These are phyloP conservation scores for Eumeta japonica DNA, from an alignment of 1,140 invertebrate species.

Conservation along the genomic window DNA sequence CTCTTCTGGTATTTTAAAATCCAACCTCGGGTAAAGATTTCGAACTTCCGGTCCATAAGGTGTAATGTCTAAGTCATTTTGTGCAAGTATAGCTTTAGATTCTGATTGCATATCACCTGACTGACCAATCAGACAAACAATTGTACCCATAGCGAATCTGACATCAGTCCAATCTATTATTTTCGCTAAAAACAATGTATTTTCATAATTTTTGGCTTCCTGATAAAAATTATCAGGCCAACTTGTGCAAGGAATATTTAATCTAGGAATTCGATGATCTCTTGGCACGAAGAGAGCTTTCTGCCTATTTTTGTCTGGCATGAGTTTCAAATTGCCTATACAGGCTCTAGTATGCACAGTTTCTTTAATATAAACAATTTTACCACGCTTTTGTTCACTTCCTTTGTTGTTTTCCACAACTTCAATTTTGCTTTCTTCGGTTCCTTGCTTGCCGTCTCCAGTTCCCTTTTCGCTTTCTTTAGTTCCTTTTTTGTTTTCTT, in stretches of 20 bases:
- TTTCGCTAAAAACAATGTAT: slow-evolving; percentile 67
- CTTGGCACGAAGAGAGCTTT: slow-evolving; percentile 68
- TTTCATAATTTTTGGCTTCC: slow-evolving; percentile 58
- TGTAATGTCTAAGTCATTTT: slow-evolving; percentile 70
- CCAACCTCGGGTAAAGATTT: slow-evolving; percentile 57
- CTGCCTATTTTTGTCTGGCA: slow-evolving; percentile 59
- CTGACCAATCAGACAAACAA: slow-evolving; percentile 70
- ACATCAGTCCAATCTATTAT: slow-evolving; percentile 68
- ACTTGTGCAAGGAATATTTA: slow-evolving; percentile 64
- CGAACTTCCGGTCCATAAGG: slow-evolving; percentile 65
- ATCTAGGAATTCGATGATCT: slow-evolving; percentile 70
- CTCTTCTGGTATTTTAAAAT: slow-evolving; percentile 61
- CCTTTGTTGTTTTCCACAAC: slow-evolving; percentile 6
- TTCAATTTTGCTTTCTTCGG: slow-evolving; percentile 15
- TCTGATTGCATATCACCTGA: slow-evolving; percentile 74
- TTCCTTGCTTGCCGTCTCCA: slow-evolving; percentile 9
- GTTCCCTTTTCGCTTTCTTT: slow-evolving; percentile 9
- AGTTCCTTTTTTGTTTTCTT: slow-evolving; percentile 11
- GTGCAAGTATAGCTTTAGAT: slow-evolving; percentile 74
- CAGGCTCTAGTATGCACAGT: slow-evolving; percentile 65
- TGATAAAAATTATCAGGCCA: slow-evolving; percentile 63
- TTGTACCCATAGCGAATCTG: slow-evolving; percentile 62
- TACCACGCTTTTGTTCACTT: slow-evolving; percentile 52
- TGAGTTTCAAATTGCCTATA: slow-evolving; percentile 66
- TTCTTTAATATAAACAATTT: slow-evolving; percentile 61